Base-by-base conservation (phyloP, 1,140 invertebrate species). In the Megalopta genalis region DNA sequence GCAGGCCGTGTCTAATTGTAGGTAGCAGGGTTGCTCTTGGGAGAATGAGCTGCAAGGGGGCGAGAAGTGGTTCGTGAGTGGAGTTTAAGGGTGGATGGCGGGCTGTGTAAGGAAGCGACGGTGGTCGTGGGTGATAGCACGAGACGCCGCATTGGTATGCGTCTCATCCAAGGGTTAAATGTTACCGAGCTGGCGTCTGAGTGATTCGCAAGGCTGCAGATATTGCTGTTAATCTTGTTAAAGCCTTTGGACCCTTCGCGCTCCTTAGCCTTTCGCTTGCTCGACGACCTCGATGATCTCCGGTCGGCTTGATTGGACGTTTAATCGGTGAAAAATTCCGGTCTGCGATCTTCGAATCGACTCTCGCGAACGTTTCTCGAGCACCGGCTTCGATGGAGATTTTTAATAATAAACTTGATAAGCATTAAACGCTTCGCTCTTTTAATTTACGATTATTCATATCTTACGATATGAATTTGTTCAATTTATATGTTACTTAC, bases 121-220 rank as follows among this genome's bases (percentile, higher is more conserved):
- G 54, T 9, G 54, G 54, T 57, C n/a, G 54, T 57, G 2, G 54
- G 18, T 57, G 21, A 57, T 57, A 57, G 54, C 54, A 57, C 6
- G 21, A 57, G 54, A n/a, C 9, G 54, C 54, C 54, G n/a, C n/a
- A n/a, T 21, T 21, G 8, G 54, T 57, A 57, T 23, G 54, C 18
- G 54, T 21, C 54, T n/a, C 54, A n/a, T 57, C 54, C 2, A n/a
- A 57, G 54, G 54, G 54, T 57, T 57, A 57, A 57, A 57, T n/a
- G 54, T 57, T 57, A 57, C 54, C 54, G 54, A 9, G 54, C 54
- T 9, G 54, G n/a, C 21, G 54, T 57, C 54, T 57, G 54, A 57
- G 54, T 57, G 54, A 57, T 57, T 57, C n/a, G 54, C 54, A 57
- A 57, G 54, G 54, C n/a, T 57, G 54, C n/a, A 57, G 54, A 21